Percentiles rank a stretch among this genome's conserved stretches.
Evolutionary conservation across 2,113 vertebrate genomes (phyloP).

Genomic region (Montifringilla adamsi): DNA sequence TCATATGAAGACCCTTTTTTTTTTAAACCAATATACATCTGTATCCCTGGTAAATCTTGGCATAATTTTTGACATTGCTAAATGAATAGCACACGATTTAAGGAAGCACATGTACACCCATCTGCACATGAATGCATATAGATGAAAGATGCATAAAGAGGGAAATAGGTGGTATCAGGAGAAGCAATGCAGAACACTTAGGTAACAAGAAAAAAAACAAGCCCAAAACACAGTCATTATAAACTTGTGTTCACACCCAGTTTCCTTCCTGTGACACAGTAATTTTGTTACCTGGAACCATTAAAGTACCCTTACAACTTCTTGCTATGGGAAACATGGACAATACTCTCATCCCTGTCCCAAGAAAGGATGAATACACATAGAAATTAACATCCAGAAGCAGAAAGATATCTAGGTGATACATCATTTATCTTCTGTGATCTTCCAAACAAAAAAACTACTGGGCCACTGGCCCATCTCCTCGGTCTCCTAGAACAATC

Average conservation of each 20-base stretch:
- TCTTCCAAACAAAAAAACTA: background rate
- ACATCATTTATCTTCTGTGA: background rate
- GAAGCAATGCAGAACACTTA: background rate
- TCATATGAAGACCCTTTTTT: background rate
- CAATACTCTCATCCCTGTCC: background rate
- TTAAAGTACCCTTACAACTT: background rate
- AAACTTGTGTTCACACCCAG: background rate
- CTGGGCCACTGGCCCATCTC: background rate
- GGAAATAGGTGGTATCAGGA: background rate
- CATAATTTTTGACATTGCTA: background rate
- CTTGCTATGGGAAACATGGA: background rate
- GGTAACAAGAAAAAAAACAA: background rate
- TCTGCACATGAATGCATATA: background rate
- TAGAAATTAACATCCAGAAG: background rate
- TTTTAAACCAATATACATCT: background rate
- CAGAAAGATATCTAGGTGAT: rapidly evolving
- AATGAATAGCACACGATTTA: background rate
- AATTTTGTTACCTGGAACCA: background rate
- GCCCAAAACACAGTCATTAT: background rate
- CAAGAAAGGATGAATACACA: background rate
- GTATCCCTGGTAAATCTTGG: background rate
- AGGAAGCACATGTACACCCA: background rate
- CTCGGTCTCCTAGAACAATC: background rate
- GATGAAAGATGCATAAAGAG: background rate
- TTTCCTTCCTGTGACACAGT: background rate